Evolutionary conservation across 2,797 vertebrate species (phyloP).

Genomic region (Pseudocheirus occidentalis): DNA sequence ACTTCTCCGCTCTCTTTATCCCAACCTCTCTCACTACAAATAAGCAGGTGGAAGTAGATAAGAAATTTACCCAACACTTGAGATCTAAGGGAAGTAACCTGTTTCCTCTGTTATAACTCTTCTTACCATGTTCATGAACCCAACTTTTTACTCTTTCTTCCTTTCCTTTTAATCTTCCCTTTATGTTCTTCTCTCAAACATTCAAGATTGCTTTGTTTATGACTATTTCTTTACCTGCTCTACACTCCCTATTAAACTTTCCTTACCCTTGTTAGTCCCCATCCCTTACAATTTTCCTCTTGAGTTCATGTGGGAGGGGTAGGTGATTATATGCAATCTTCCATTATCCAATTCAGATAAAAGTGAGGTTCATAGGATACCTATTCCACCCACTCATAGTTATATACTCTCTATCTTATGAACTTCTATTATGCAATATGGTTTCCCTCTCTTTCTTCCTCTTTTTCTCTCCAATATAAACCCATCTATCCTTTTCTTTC

Average conservation of each 20-base stretch:
- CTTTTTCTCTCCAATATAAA: not conserved
- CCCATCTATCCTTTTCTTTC: not conserved
- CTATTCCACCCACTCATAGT: not conserved
- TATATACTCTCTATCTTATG: not conserved
- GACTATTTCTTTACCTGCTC: not conserved
- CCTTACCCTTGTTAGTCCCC: not conserved
- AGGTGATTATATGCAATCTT: not conserved
- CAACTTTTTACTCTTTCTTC: not conserved
- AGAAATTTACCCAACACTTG: not conserved
- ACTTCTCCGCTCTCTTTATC: not conserved
- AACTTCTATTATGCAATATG: not conserved
- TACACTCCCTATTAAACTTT: not conserved
- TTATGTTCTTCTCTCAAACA: not conserved
- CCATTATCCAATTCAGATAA: not conserved
- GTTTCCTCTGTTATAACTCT: not conserved
- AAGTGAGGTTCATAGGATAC: not conserved
- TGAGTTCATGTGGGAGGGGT: not conserved
- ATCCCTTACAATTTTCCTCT: not conserved
- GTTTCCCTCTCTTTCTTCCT: not conserved
- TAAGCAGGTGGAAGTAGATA: not conserved
- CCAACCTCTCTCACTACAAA: not conserved
- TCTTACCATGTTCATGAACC: not conserved
- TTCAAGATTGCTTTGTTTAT: not conserved
- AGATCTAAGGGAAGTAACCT: not conserved
- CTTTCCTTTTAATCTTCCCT: not conserved